Conservation (phyloP, 2,888 invertebrate genomes). For the Alviniconcha strummeri region DNA sequence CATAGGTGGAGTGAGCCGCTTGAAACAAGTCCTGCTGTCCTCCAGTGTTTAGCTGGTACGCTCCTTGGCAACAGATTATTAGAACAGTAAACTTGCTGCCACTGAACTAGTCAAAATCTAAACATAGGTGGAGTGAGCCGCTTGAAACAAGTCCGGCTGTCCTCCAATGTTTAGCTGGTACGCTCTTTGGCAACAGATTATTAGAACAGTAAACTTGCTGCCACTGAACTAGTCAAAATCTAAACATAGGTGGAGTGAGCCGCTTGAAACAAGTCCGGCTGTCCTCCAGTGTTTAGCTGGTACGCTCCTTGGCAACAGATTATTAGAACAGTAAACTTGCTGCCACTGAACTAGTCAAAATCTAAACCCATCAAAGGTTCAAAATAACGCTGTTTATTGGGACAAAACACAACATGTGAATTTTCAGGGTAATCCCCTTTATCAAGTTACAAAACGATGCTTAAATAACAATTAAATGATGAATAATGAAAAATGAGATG, state of each 20-base stretch:
- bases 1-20: constrained; percentile 59
- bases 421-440: too few relatives aligned
- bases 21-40: constrained; percentile 50
- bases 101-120: background rate
- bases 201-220: too few relatives aligned
- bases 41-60: constrained; percentile 33
- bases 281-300: constrained; percentile 30
- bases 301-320: constrained; percentile 31
- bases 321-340: too few relatives aligned
- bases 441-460: too few relatives aligned
- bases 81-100: too few relatives aligned
- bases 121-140: constrained; percentile 58
- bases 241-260: constrained; percentile 56
- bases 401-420: too few relatives aligned
- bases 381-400: too few relatives aligned
- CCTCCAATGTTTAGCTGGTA: constrained; percentile 34
- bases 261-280: constrained; percentile 52
- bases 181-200: constrained; percentile 19
- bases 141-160: constrained; percentile 51
- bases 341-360: background rate
- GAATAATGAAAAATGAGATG: too few relatives aligned
- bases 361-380: constrained; percentile 15
- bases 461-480: too few relatives aligned
- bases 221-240: background rate
- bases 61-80: constrained; percentile 15